phyloP scores from a whole-genome alignment of 1,140 invertebrate genomes.

The Aphelinus certus region DNA sequence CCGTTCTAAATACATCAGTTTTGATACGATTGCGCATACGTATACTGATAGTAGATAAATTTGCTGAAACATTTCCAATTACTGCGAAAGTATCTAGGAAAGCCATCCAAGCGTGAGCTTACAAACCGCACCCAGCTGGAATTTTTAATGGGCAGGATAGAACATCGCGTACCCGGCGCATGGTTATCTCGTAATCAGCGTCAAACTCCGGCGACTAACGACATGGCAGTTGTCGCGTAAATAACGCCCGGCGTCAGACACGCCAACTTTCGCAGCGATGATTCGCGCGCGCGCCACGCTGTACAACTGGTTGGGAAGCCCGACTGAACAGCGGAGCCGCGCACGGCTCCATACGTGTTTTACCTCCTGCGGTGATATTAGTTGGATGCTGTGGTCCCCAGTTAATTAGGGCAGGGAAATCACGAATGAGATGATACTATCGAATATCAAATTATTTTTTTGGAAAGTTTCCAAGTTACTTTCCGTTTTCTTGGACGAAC shows the following conservation, averaged over 20 bases:
- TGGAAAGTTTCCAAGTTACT: too few relatives aligned
- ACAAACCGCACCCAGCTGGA: neutral
- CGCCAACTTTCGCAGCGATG: neutral
- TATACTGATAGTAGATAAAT: too few relatives aligned
- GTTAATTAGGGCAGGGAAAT: too few relatives aligned
- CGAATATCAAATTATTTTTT: too few relatives aligned
- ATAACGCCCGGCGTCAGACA: neutral
- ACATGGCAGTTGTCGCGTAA: slow-evolving; percentile 2
- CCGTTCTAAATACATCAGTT: too few relatives aligned
- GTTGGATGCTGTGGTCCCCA: neutral
- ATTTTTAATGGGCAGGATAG: neutral
- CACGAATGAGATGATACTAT: neutral
- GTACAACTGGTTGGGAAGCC: slow-evolving; percentile 5
- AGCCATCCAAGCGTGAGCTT: neutral
- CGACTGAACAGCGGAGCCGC: neutral
- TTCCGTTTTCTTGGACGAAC: too few relatives aligned
- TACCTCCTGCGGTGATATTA: neutral
- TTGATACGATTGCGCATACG: too few relatives aligned
- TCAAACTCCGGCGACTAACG: slow-evolving; percentile 3
- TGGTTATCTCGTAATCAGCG: slow-evolving; percentile 9
- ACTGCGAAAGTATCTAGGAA: neutral
- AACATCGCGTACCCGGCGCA: neutral
- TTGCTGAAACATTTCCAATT: too few relatives aligned
- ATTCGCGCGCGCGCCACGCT: neutral
- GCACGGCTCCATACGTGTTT: neutral